Base-by-base conservation (phyloP, 2,888 invertebrate genomes). In the Chrysolina oricalcia region DNA sequence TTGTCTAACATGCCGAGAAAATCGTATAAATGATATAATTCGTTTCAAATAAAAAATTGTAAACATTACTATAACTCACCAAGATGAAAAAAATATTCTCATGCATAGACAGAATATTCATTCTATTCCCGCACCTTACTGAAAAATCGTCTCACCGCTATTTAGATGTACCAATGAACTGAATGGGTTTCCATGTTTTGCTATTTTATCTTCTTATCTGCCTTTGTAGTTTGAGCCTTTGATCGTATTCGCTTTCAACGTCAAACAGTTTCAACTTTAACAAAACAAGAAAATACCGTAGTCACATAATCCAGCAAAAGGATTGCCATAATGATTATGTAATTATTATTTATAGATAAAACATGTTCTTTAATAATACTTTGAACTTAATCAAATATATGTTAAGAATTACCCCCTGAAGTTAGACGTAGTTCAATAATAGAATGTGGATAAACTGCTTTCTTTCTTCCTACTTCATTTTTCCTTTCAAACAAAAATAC, bases 201-300 rank as follows among this genome's bases (percentile, higher is more conserved):
- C 21, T 27, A 53, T 13, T 40, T 35, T 17, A 68, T 50, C 68
- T 68, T 19, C 40, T 68, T 68, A 68, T 68, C 68, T 53, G 40
- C 21, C 8, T 40, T 53, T 40, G 15, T 27, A 40, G 23, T 68
- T 40, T 19, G 53, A 53, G 4, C n/a, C n/a, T n/a, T n/a, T n/a
- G n/a, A 53, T 40, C 19, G 17, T 68, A 41, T 68, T 68, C 53
- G 56, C 35, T 10, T 15, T 40, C 19, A 68, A 68, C 59, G 40
- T 68, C 66, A 43, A n/a, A 13, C 43, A 10, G 21, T 19, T 27
- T 48, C 21, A 23, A 66, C 6, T 19, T 40, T 35, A 56, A 53
- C 19, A 19, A 68, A 59, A 59, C 59, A 35, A 59, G 35, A 59
- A 59, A 59, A 59, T 59, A 59, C n/a, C 59, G 19, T 35, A 59